Conservation (phyloP, 2,888 invertebrate genomes). For the Microplitis deprimator region DNA sequence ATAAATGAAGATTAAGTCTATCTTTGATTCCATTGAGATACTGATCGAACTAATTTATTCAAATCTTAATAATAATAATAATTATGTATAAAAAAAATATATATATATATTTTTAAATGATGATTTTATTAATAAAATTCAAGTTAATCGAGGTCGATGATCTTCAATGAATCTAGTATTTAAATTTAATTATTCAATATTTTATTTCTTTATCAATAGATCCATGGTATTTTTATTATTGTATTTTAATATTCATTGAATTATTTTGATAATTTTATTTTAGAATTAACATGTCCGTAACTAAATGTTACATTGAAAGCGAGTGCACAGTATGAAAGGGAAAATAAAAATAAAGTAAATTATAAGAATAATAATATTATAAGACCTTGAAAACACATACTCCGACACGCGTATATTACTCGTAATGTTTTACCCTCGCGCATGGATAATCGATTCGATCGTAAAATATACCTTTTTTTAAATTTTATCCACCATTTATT, state of each 20-base stretch:
- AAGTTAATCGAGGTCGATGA: background rate
- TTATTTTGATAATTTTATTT: conserved; percentile 7
- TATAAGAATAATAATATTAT: conserved; percentile 25
- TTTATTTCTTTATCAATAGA: background rate
- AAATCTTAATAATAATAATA: background rate
- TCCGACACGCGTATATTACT: conserved; percentile 59
- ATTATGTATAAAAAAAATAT: background rate
- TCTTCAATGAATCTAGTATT: background rate
- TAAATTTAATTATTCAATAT: background rate
- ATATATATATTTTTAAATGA: background rate
- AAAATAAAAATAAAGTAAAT: conserved; percentile 1
- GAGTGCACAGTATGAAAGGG: conserved; percentile 15
- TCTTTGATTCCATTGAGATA: background rate
- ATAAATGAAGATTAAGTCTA: background rate
- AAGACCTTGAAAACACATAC: conserved; percentile 56
- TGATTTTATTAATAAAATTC: background rate
- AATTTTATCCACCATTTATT: conserved; percentile 48
- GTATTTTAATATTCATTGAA: conserved; percentile 2
- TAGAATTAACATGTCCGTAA: background rate
- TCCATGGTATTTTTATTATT: too few relatives aligned
- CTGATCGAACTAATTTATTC: background rate
- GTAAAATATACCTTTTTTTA: conserved; percentile 60
- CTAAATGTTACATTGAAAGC: conserved; percentile 4
- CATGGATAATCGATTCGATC: conserved; percentile 64
- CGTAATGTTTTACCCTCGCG: conserved; percentile 44